phyloP scores from a whole-genome alignment of 2,888 invertebrate genomes.

The Pterostichus niger region DNA sequence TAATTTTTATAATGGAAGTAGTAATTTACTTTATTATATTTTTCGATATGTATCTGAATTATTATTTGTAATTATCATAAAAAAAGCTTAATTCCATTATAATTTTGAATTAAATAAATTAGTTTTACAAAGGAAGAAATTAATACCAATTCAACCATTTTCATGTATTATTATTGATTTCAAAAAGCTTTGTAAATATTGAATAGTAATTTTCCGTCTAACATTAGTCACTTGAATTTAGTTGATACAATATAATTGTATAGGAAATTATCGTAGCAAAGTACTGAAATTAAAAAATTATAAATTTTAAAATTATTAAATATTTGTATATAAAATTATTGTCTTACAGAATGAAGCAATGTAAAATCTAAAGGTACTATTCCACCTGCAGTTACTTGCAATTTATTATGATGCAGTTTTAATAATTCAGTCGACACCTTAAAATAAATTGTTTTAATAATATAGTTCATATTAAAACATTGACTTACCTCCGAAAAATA shows the following conservation, averaged over 20 bases:
- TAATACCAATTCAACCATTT: too few relatives aligned
- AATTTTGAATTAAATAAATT: too few relatives aligned
- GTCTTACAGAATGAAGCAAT: neutral
- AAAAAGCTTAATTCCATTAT: too few relatives aligned
- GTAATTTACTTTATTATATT: neutral
- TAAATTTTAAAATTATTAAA: neutral
- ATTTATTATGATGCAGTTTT: slow-evolving; percentile 18
- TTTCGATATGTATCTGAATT: neutral
- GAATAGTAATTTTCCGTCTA: too few relatives aligned
- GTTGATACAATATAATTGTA: slow-evolving; percentile 15
- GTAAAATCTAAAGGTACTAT: slow-evolving; percentile 6
- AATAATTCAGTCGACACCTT: neutral
- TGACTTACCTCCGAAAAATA: neutral
- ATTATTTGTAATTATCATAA: too few relatives aligned
- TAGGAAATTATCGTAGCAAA: neutral
- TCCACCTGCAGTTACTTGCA: slow-evolving; percentile 10
- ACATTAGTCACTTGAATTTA: neutral
- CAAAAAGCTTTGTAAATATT: too few relatives aligned
- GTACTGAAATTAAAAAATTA: neutral
- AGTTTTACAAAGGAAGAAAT: too few relatives aligned
- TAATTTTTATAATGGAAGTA: neutral
- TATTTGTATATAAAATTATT: neutral
- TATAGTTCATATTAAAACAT: neutral
- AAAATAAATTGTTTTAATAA: neutral
- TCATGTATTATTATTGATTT: too few relatives aligned